Evolutionary conservation across 1,140 invertebrate genomes (phyloP), one percentile per base, ranked within the genome.

Genomic region (Bombus fervidus): DNA sequence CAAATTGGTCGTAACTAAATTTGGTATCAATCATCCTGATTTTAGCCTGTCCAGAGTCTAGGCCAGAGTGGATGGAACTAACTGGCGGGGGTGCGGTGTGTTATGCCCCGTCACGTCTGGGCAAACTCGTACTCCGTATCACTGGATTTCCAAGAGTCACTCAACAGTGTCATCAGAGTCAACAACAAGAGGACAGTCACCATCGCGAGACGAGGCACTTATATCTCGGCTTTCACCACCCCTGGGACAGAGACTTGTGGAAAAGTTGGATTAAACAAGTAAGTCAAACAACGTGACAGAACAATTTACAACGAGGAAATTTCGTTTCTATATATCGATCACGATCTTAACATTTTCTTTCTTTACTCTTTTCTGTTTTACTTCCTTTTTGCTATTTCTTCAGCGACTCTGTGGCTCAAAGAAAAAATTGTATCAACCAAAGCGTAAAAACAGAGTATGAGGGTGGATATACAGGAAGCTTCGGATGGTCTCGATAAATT

Each of bases 221-320:
- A 18, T 97, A 96, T 88, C 94, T 97, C 1, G 96, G 96, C 43
- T 97, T 97, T 89, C 96, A 96, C 83, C 96, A 96, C 79, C 94
- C 96, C 59, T 96, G 96, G 96, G 96, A 97, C 89, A 94, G 96
- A 80, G 96, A 96, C 81, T 94, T 96, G 86, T 97, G 96, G 96
- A 95, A 95, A 66, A 91, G 91, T 78, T 97, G 96, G 96, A 92
- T 97, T 28, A 96, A 96, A 93, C 95, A 96, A 95, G 96, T 96
- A 94, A 92, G 90, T 78, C 76, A n/a, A 82, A 64, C 68, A 53
- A 25, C 39, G 15, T 13, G 3, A 43, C n/a, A 25, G 59, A 37
- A 5, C 28, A 1, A 62, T 31, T 39, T 43, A 68, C 37, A 10
- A 37, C 22, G 22, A 18, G 37, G 15, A 25, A 68, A 57, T 34